Percentiles rank a stretch among this genome's conserved stretches.
These are phyloP conservation scores for Adineta ricciae DNA, from an alignment of 2,888 invertebrate genomes.

Conservation along the genomic window DNA sequence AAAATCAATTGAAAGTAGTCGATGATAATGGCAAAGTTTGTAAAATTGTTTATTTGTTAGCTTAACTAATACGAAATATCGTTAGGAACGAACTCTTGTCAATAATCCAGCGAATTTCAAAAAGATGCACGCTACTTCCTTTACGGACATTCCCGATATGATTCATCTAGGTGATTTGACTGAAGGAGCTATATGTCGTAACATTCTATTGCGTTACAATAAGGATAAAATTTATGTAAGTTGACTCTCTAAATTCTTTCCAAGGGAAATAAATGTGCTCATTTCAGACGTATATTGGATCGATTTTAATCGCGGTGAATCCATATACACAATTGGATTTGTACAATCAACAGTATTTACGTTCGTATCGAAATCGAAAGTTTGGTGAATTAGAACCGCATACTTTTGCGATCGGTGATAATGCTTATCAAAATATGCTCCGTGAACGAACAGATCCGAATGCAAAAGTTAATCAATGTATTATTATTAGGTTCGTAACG, in stretches of 20 bases:
- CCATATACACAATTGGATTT: constrained; percentile 97
- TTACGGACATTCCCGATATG: constrained; percentile 79
- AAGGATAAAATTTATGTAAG: constrained; percentile 97
- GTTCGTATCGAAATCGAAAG: constrained; percentile 86
- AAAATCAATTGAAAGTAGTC: constrained; percentile 79
- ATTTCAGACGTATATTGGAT: constrained; percentile 92
- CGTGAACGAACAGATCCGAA: constrained; percentile 53
- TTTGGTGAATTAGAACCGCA: constrained; percentile 96
- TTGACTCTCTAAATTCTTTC: not conserved
- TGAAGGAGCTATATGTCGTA: constrained; percentile 93
- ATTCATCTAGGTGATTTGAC: constrained; percentile 95
- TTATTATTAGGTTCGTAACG: constrained; percentile 70
- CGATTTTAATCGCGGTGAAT: constrained; percentile 95
- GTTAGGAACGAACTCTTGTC: not conserved
- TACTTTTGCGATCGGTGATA: constrained; percentile 97
- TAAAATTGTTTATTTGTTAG: too few species aligned
- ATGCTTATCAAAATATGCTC: constrained; percentile 92
- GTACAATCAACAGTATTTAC: constrained; percentile 93
- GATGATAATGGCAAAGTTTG: constrained; percentile 83
- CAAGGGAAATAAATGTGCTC: constrained; percentile 44
- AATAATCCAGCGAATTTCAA: constrained; percentile 24
- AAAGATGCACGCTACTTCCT: constrained; percentile 30
- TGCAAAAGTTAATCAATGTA: constrained; percentile 78
- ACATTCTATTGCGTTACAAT: constrained; percentile 90
- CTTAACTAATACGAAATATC: too few species aligned